Conservation (phyloP, 2,888 invertebrate genomes). For the Drosophila basisetae region DNA sequence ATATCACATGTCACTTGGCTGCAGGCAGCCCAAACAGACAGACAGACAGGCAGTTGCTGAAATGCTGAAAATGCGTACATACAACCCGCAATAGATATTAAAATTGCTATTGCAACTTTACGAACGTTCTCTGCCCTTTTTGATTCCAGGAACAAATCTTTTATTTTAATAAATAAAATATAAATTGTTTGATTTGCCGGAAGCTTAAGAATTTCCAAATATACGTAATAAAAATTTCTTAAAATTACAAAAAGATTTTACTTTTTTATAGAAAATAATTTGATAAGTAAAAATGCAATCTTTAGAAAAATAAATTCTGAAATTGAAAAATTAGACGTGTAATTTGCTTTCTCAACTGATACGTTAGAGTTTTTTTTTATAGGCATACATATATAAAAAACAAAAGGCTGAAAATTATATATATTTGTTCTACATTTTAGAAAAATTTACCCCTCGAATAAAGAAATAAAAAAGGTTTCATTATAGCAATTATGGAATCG, state of each 20-base stretch:
- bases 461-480: slow-evolving; percentile 19
- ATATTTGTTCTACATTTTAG: neutral
- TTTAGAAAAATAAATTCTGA: neutral
- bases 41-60: neutral
- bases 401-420: neutral
- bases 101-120: too few relatives aligned
- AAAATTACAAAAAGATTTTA: neutral
- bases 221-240: neutral
- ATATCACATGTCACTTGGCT: slow-evolving; percentile 74
- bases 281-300: neutral
- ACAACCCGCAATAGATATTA: too few relatives aligned
- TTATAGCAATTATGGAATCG: slow-evolving; percentile 74
- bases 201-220: neutral
- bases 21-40: slow-evolving; percentile 21
- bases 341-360: neutral
- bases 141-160: neutral
- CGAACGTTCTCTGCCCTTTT: neutral
- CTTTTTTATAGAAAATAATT: neutral
- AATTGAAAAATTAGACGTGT: neutral
- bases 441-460: neutral
- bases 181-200: too few relatives aligned
- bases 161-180: too few relatives aligned
- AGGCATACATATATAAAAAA: too few relatives aligned
- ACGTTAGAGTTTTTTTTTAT: neutral
- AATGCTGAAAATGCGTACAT: too few relatives aligned